phyloP scores from a whole-genome alignment of 92 coral and sea anemone species.

The Zoanthus sociatus region DNA sequence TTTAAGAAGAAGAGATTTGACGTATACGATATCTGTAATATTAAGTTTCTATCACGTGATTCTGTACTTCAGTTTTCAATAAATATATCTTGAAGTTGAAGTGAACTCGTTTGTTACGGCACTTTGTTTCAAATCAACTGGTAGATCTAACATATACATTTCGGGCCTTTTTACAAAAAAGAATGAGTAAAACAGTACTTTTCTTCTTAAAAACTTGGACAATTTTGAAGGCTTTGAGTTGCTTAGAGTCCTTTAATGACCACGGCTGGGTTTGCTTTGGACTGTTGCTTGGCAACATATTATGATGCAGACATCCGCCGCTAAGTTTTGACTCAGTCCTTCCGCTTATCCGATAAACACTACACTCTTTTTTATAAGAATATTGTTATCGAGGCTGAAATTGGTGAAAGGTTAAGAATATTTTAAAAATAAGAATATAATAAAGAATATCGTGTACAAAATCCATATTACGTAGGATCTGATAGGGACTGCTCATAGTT shows the following conservation, averaged over 20 bases:
- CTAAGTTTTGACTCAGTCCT: neutral
- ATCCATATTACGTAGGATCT: too few species aligned
- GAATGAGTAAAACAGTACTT: neutral
- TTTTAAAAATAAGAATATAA: too few species aligned
- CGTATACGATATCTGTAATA: neutral
- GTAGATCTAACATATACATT: conserved; percentile 98
- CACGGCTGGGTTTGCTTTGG: conserved; percentile 28
- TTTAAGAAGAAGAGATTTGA: neutral
- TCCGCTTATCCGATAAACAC: neutral
- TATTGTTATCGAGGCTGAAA: too few species aligned
- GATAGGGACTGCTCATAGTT: too few species aligned
- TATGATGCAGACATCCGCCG: neutral
- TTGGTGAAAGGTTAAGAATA: too few species aligned
- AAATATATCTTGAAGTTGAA: neutral
- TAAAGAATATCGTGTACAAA: too few species aligned
- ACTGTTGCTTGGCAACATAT: conserved; percentile 42
- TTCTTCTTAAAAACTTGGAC: neutral
- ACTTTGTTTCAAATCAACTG: conserved; percentile 94
- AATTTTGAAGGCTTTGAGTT: conserved; percentile 8
- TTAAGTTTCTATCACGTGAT: neutral
- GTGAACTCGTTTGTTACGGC: conserved; percentile 47
- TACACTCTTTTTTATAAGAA: too few species aligned
- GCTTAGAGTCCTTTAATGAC: conserved; percentile 14
- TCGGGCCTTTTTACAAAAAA: neutral
- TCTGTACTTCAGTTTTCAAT: neutral